Conservation (phyloP, 2,113 vertebrate genomes). For the Hemibagrus wyckioides region DNA sequence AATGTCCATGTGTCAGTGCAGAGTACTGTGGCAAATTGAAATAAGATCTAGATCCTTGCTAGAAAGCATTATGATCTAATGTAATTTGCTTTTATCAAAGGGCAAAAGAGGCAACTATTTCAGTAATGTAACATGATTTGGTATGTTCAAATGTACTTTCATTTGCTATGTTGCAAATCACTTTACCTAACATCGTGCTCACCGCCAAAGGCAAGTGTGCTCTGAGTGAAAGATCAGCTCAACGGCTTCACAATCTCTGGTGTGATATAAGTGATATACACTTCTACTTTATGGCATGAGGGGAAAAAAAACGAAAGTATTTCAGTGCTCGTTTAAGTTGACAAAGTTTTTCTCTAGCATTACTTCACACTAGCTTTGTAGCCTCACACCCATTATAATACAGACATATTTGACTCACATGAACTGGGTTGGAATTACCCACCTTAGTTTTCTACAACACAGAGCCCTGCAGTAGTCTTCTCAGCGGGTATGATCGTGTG, state of each 20-base stretch:
- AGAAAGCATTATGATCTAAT: not conserved
- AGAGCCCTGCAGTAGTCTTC: slow-evolving; percentile 14
- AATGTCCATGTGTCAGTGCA: not conserved
- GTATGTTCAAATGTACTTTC: not conserved
- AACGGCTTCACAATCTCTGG: not conserved
- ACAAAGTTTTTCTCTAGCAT: not conserved
- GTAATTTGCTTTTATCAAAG: slow-evolving; percentile 11
- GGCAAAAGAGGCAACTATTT: not conserved
- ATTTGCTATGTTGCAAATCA: not conserved
- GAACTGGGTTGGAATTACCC: slow-evolving; percentile 15
- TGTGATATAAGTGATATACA: not conserved
- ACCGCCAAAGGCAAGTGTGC: not conserved
- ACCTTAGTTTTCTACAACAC: slow-evolving; percentile 18
- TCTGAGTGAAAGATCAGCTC: not conserved
- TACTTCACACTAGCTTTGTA: not conserved
- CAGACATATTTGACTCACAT: slow-evolving; percentile 25
- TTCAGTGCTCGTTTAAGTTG: not conserved
- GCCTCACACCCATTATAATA: not conserved
- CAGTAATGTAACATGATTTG: not conserved
- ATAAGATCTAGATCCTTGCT: not conserved
- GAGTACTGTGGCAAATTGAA: not conserved
- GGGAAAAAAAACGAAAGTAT: not conserved
- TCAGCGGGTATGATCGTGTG: slow-evolving; percentile 14
- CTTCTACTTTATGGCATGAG: not conserved
- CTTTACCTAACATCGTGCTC: not conserved